phyloP scores from a whole-genome alignment of 2,888 invertebrate species.

The Limulus polyphemus region DNA sequence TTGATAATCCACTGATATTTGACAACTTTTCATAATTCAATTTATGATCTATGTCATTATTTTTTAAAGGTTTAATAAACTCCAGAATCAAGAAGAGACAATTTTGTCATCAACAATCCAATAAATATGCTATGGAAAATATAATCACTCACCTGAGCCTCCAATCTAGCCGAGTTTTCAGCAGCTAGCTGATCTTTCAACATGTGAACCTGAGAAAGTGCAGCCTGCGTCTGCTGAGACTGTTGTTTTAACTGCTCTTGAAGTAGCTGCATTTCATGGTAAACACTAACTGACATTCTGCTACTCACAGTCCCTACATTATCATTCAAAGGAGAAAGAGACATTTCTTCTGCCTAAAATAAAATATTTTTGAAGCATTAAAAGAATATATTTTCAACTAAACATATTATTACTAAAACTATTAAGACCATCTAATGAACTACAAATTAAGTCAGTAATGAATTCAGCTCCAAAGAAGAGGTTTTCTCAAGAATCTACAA shows the following conservation, averaged over 20 bases:
- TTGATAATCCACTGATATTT: no score
- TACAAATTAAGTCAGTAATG: no score
- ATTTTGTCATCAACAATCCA: no score
- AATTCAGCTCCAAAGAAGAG: neutral
- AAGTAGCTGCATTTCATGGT: slow-evolving; percentile 66
- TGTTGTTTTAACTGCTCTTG: slow-evolving; percentile 88
- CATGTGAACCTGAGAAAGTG: slow-evolving; percentile 73
- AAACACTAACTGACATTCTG: slow-evolving; percentile 41
- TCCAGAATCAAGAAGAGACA: no score
- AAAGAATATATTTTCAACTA: slow-evolving; percentile 5
- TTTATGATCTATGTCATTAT: no score
- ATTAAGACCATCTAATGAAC: no score
- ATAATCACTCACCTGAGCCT: slow-evolving; percentile 63
- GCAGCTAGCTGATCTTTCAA: slow-evolving; percentile 77
- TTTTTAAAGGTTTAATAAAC: no score
- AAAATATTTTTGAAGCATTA: neutral
- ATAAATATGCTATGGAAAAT: neutral
- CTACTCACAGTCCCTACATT: slow-evolving; percentile 15
- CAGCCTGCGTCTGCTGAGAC: slow-evolving; percentile 85
- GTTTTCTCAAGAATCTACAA: neutral
- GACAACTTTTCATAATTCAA: no score
- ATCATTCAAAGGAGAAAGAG: slow-evolving; percentile 39
- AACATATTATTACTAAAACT: neutral
- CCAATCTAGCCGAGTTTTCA: slow-evolving; percentile 77
- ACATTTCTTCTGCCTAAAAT: slow-evolving; percentile 41